Conservation (phyloP, 2,888 invertebrate species). For the Congeria kusceri region DNA sequence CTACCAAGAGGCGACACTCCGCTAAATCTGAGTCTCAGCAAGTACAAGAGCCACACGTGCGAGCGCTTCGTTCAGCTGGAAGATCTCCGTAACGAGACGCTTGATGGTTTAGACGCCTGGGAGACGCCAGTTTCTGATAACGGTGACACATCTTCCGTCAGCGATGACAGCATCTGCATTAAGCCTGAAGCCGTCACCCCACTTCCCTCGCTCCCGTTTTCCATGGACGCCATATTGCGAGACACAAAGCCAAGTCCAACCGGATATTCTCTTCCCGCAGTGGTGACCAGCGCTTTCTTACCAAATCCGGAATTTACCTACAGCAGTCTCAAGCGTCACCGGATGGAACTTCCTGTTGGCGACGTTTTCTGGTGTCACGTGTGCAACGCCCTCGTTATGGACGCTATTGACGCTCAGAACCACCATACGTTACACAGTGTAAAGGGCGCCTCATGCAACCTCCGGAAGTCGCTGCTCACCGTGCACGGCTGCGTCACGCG, state of each 20-base stretch:
- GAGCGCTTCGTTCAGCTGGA: slow-evolving; percentile 39
- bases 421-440: slow-evolving; percentile 41
- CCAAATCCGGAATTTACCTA: not conserved
- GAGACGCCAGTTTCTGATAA: not conserved
- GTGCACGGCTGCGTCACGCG: slow-evolving; percentile 44
- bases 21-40: slow-evolving; percentile 33
- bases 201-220: too few species aligned
- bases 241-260: too few species aligned
- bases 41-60: slow-evolving; percentile 30
- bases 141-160: slow-evolving; percentile 8
- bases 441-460: slow-evolving; percentile 31
- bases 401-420: slow-evolving; percentile 38
- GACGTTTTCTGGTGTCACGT: slow-evolving; percentile 58
- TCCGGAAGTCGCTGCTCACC: slow-evolving; percentile 29
- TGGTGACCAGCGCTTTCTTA: slow-evolving; percentile 14
- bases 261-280: slow-evolving; percentile 9
- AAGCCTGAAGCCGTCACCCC: slow-evolving; percentile 7
- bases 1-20: slow-evolving; percentile 5
- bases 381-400: slow-evolving; percentile 49
- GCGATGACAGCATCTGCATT: slow-evolving; percentile 26
- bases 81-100: slow-evolving; percentile 43
- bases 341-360: not conserved
- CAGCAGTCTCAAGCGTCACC: not conserved
- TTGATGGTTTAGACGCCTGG: slow-evolving; percentile 1
- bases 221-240: too few species aligned